Base-by-base conservation (phyloP, 2,888 invertebrate genomes). In the Ormia ochracea region DNA sequence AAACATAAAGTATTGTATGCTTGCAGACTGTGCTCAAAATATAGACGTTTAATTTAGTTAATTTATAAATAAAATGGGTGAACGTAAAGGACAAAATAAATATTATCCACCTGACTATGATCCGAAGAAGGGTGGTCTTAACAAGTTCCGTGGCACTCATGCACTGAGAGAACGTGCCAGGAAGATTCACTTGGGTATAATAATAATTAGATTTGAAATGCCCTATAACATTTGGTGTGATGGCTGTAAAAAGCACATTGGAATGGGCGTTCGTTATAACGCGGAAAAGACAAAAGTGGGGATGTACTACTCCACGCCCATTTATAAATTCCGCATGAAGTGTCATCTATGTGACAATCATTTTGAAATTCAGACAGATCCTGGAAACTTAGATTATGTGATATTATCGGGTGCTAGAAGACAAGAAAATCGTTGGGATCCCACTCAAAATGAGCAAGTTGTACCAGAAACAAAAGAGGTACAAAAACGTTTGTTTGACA, bases 211-310 rank as follows among this genome's bases (percentile, higher is more conserved):
- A 54, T 99, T 99, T 91, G 99, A 99, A 91, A 98, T 99, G 98
- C 99, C 99, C 0, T 99, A 98, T 87, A 99, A 99, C 90, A 99
- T 99, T 84, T 99, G 99, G 99, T 99, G 99, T 85, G 96, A 97
- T 41, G 98, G 98, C 66, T 99, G 99, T 88, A 94, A 95, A 82
- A 99, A 97, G 90, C 99, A 99, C 87, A 97, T 99, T 72, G 99
- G 98, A 31, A 99, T 99, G 98, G 99, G 99, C 0, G 99, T 99
- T 0, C 93, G 99, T 59, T 99, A 99, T 89, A 99, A 97, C 86
- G 96, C 96, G 0, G 96, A 97, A 87, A 97, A 97, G 89, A 96
- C 92, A 0, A 97, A 96, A 82, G 91, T 97, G 61, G 99, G 99
- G 82, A 99, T 98, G 96, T 99, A 99, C 88, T 99, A 98, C 87